Evolutionary conservation across 2,113 vertebrate species (phyloP), one percentile per base, ranked within the genome.

Genomic region (Butorides virescens): DNA sequence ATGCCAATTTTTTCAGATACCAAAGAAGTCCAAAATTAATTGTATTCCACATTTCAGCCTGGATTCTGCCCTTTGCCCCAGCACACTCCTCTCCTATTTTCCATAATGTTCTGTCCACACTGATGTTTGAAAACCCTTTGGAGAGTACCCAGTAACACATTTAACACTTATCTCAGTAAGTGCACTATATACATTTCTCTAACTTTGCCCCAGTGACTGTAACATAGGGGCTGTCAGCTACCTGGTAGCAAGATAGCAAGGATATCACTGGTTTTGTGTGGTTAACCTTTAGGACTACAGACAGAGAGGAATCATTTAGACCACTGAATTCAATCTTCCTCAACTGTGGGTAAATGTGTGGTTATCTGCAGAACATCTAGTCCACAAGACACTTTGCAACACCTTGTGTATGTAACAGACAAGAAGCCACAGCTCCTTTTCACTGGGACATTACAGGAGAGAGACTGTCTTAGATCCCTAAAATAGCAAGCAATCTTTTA

Each of bases 311-410:
- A 86, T 27, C 32, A 52, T 46, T 66, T 25, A 65, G 39, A 56
- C 14, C 18, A 49, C 0, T 78, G 76, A 89, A 75, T 36, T 36
- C 58, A 91, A 42, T 7, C 44, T 83, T 80, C 18, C 59, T 52
- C 5, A 91, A 34, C 0, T 52, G 36, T 25, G 22, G 7, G 53
- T 34, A 56, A 32, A 20, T 21, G 65, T 18, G 6, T 0, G 3
- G 5, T 0, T 9, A 50, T 25, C 32, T 61, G 34, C 59, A 73
- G 15, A 76, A 55, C 46, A 77, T 13, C 26, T 50, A 44, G 30
- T 21, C n/a, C 46, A 56, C 46, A 50, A 32, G 63, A 78, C 27
- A 32, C 17, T 84, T 53, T 29, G 49, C 32, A 55, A 73, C 7
- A 55, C 16, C 11, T 56, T 52, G 21, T 47, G 14, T 2, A 2